Conservation (phyloP, 2,113 vertebrate genomes). For the Clarias batrachus region DNA sequence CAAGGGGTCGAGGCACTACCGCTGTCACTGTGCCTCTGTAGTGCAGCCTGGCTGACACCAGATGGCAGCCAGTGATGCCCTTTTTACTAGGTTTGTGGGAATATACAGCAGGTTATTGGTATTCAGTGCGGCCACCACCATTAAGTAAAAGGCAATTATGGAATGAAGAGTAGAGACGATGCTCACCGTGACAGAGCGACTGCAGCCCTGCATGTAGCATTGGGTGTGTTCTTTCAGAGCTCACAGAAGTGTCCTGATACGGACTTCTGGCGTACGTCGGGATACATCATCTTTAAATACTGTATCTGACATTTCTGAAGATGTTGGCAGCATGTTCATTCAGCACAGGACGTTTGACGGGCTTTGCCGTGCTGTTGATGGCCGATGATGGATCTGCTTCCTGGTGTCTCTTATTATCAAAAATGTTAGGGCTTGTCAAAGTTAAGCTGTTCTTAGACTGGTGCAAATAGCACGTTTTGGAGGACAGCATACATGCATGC, state of each 20-base stretch:
- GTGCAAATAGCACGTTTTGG: neutral
- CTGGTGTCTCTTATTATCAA: neutral
- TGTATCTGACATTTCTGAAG: neutral
- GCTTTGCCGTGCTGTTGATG: neutral
- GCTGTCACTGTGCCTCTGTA: constrained; percentile 36
- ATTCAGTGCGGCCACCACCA: constrained; percentile 68
- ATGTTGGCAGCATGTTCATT: neutral
- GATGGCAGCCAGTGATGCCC: constrained; percentile 67
- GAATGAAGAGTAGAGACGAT: constrained; percentile 61
- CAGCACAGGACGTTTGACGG: neutral
- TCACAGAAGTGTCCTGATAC: neutral
- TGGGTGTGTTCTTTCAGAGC: neutral
- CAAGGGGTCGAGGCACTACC: constrained; percentile 17
- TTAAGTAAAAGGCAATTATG: constrained; percentile 79
- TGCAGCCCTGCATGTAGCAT: neutral
- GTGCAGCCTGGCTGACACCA: constrained; percentile 55
- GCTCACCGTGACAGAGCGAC: constrained; percentile 14
- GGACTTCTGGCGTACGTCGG: neutral
- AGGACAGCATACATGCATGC: neutral
- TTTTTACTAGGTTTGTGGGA: constrained; percentile 23
- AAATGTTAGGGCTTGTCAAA: neutral
- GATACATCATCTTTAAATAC: constrained; percentile 7
- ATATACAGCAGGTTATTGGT: constrained; percentile 58
- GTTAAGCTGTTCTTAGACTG: neutral
- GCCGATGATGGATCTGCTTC: constrained; percentile 1